These are phyloP conservation scores for Tanytarsus gracilentus DNA, from an alignment of 2,888 invertebrate species.

Conservation along the genomic window DNA sequence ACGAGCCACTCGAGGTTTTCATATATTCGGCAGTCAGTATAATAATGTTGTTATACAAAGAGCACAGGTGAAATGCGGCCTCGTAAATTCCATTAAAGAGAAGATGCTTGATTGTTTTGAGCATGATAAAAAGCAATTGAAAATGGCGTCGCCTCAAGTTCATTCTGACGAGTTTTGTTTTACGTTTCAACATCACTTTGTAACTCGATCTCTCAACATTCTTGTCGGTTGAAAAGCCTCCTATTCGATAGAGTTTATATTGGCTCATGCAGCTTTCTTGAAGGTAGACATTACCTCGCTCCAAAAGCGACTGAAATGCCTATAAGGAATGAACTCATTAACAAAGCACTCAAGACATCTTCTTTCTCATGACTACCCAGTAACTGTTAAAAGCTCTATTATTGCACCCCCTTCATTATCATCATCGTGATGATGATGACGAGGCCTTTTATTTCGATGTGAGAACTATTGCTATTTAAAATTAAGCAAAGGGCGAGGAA, in stretches of 20 bases:
- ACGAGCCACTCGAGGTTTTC: slow-evolving; percentile 33
- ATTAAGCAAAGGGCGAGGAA: too few relatives aligned
- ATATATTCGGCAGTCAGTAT: slow-evolving; percentile 29
- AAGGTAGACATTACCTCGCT: slow-evolving; percentile 13
- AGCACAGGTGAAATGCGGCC: slow-evolving; percentile 20
- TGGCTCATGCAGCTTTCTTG: slow-evolving; percentile 20
- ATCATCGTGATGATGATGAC: too few relatives aligned
- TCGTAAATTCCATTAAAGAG: slow-evolving; percentile 30
- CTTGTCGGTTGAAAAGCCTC: slow-evolving; percentile 32
- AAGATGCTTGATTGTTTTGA: slow-evolving; percentile 31
- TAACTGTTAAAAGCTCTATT: too few relatives aligned
- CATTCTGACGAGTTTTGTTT: slow-evolving; percentile 30
- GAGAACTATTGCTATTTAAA: too few relatives aligned
- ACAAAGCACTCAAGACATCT: neutral
- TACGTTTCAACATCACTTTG: slow-evolving; percentile 36
- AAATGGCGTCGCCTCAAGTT: slow-evolving; percentile 33
- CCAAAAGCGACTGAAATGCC: slow-evolving; percentile 22
- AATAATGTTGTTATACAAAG: slow-evolving; percentile 12
- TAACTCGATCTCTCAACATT: slow-evolving; percentile 41
- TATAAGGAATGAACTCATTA: slow-evolving; percentile 16
- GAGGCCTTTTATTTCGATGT: too few relatives aligned
- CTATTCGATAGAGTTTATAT: slow-evolving; percentile 3
- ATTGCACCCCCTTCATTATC: too few relatives aligned
- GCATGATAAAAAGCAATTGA: slow-evolving; percentile 38
- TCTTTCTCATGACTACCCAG: too few relatives aligned